Evolutionary conservation across 2,113 vertebrate genomes (phyloP).

Genomic region (Sebastes schlegelii): DNA sequence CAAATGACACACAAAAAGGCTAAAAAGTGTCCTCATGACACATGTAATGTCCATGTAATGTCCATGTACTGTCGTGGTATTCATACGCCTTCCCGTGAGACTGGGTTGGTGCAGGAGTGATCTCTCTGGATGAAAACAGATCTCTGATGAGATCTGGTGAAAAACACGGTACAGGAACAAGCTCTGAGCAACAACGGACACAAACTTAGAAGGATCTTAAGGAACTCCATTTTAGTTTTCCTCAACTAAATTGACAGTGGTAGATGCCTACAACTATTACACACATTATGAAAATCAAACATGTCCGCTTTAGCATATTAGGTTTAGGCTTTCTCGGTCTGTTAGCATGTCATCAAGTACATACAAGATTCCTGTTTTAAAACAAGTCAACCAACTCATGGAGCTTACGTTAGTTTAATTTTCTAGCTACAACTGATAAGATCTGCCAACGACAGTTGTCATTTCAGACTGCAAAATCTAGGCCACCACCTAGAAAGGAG

Average conservation of each 20-base stretch:
- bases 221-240: neutral
- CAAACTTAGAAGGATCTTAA: neutral
- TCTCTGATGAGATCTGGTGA: neutral
- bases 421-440: too few species aligned
- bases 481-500: neutral
- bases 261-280: neutral
- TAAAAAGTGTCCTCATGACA: too few species aligned
- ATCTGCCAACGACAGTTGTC: neutral
- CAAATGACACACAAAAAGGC: too few species aligned
- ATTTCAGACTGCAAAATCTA: neutral
- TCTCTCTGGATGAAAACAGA: neutral
- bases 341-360: neutral
- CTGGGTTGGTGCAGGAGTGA: neutral
- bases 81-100: too few species aligned
- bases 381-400: neutral
- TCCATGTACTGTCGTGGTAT: too few species aligned
- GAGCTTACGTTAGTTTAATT: too few species aligned
- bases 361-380: neutral
- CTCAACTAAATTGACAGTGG: too few species aligned
- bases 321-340: neutral
- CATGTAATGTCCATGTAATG: too few species aligned
- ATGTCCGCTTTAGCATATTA: neutral
- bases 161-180: neutral
- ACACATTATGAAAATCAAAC: neutral
- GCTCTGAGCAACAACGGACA: neutral